Percentiles rank a stretch among this genome's conserved stretches.
phyloP scores from a whole-genome alignment of 2,113 vertebrate genomes.

The Actenoides hombroni region DNA sequence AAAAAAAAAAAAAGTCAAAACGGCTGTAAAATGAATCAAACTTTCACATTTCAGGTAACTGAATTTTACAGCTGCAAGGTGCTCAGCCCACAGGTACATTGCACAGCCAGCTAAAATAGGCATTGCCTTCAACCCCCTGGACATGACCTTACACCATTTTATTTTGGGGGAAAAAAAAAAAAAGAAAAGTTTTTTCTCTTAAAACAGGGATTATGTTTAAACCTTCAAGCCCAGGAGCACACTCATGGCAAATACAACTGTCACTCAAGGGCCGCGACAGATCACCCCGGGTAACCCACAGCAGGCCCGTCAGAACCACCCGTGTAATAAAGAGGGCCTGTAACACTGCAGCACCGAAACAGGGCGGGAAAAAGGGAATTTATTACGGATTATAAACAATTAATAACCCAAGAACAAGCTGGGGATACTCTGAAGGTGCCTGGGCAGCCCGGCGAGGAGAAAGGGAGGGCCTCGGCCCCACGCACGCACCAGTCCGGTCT shows the following conservation, averaged over 20 bases:
- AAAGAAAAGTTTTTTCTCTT: rapidly evolving
- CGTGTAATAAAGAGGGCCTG: background rate
- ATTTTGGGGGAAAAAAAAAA: no score
- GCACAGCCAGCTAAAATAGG: background rate
- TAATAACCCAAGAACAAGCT: background rate
- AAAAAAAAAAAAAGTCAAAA: background rate
- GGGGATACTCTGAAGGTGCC: background rate
- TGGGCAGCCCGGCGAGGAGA: background rate
- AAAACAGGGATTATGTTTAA: background rate
- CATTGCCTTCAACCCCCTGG: rapidly evolving
- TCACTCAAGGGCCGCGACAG: background rate
- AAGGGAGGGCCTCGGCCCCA: background rate
- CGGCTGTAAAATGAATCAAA: background rate
- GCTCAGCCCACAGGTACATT: background rate
- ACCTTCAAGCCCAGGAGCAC: background rate
- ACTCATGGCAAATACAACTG: rapidly evolving
- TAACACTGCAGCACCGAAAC: background rate
- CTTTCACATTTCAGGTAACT: rapidly evolving
- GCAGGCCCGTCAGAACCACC: background rate
- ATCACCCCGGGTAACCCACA: background rate
- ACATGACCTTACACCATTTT: rapidly evolving
- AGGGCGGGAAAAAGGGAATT: background rate
- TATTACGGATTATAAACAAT: background rate
- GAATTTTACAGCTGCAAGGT: no score
- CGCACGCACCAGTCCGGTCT: background rate